Evolutionary conservation across 53 echinoderm and acorn worm species (phyloP).

Genomic region (Henricia sp.): DNA sequence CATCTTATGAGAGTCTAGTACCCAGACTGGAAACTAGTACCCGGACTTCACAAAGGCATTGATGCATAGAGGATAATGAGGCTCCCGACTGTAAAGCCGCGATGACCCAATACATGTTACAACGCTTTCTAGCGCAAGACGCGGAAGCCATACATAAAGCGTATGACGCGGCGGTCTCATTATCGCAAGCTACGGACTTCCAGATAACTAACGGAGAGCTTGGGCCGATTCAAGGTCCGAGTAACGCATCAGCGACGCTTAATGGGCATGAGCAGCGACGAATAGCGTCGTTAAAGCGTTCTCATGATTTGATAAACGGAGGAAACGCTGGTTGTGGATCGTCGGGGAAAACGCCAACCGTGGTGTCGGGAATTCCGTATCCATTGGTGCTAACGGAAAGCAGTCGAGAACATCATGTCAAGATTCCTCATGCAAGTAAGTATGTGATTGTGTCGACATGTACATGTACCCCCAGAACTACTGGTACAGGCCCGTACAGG

Average conservation of each 20-base stretch:
- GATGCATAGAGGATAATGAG: conserved; percentile 23
- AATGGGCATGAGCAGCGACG: conserved; percentile 38
- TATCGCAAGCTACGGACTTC: conserved; percentile 22
- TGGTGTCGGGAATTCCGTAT: background rate
- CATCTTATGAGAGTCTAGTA: background rate
- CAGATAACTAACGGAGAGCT: conserved; percentile 45
- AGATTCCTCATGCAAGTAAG: no score
- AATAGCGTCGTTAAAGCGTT: conserved; percentile 37
- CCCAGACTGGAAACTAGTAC: conserved; percentile 24
- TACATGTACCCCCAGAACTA: no score
- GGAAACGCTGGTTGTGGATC: background rate
- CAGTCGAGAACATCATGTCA: no score
- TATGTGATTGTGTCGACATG: no score
- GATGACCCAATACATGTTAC: conserved; percentile 57
- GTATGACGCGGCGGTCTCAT: conserved; percentile 33
- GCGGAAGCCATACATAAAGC: conserved; percentile 16
- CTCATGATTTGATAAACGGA: conserved; percentile 47
- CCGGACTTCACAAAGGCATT: conserved; percentile 19
- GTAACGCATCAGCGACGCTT: background rate
- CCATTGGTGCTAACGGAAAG: no score
- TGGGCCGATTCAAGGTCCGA: conserved; percentile 13
- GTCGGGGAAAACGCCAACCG: background rate
- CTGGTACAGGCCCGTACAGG: no score
- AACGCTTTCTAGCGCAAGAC: conserved; percentile 53
- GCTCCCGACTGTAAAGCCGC: background rate